phyloP scores from a whole-genome alignment of 2,888 invertebrate species.

The Pachydiplax longipennis region DNA sequence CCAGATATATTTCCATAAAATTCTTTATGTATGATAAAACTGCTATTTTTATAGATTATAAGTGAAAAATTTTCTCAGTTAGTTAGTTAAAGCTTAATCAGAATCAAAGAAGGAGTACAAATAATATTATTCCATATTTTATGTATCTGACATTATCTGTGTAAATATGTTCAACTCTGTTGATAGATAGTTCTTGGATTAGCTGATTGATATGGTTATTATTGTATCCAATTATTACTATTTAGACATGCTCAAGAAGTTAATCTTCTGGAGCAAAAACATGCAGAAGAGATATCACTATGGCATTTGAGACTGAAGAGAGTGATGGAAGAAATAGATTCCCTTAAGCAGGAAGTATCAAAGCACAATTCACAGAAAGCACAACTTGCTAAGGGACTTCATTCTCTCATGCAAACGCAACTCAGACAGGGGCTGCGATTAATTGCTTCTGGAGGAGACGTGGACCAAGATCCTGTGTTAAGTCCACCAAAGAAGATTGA shows the following conservation, averaged over 20 bases:
- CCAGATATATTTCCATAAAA: no score
- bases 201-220: no score
- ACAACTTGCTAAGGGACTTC: neutral
- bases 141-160: no score
- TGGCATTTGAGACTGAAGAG: neutral
- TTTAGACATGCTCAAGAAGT: slow-evolving; percentile 4
- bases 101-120: no score
- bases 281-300: neutral
- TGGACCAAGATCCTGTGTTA: neutral
- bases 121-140: no score
- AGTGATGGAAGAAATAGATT: neutral
- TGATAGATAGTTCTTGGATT: no score
- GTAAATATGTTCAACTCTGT: no score
- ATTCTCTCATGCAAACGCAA: neutral
- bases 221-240: neutral
- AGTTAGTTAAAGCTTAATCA: no score
- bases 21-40: no score
- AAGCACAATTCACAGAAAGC: neutral
- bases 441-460: slow-evolving; percentile 4
- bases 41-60: no score
- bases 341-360: neutral
- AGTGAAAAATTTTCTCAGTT: no score
- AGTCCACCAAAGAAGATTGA: slow-evolving; percentile 10
- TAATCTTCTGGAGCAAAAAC: slow-evolving; percentile 7
- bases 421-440: neutral